Evolutionary conservation across 2,113 vertebrate genomes (phyloP), one percentile per base, ranked within the genome.

Genomic region (Alosa alosa): DNA sequence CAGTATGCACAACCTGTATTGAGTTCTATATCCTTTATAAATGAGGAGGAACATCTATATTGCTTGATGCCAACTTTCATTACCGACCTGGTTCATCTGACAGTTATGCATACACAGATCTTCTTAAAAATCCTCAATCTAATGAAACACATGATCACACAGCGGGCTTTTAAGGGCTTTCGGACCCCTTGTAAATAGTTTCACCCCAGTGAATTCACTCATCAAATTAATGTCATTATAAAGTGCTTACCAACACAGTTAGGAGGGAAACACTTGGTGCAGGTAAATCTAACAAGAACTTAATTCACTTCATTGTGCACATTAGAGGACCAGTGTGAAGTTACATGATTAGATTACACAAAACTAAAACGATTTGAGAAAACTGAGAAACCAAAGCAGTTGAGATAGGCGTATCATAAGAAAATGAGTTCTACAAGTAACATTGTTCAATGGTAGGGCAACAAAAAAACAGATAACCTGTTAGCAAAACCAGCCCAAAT

Each of bases 231-330:
- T 41, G 15, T 39, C 31, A 75, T 47, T 47, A 47, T 75, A 78
- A 78, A 78, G 72, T 78, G 72, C 72, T 78, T 78, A 78, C 72
- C 72, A 78, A 78, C 39, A 78, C 36, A 41, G 72, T 78, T 41
- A 17, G 36, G 72, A 39, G 36, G 72, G 72, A 39, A 78, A 78
- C 36, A 78, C 72, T 78, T 78, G 72, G 31, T 39, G 31, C 25
- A 78, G 72, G 72, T 78, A 36, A 78, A 78, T 78, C 72, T 78
- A 78, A 36, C 39, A 78, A 13, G 11, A 78, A 18, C 20, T 78
- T 4, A 36, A 13, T 72, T 36, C 64, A 36, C 13, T 39, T 78
- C 31, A 36, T 39, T 78, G 72, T 78, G 72, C 72, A 78, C 13
- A 39, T 78, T 39, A 4, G 72, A 39, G 31, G 15, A 39, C 36